phyloP scores from a whole-genome alignment of 2,888 invertebrate species.

The Lasioglossum calceatum region DNA sequence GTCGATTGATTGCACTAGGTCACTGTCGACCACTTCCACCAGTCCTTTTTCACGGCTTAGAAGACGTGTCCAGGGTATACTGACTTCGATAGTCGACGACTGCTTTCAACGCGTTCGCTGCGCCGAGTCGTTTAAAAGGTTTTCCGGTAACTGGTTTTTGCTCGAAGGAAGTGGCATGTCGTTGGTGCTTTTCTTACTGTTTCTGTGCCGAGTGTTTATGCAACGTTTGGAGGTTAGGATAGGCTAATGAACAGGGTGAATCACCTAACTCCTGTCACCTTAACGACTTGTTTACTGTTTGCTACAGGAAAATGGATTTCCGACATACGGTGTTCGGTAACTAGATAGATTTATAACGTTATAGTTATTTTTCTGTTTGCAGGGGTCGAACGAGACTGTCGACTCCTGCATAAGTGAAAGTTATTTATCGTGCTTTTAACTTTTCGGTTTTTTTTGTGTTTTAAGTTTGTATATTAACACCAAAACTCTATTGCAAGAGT shows the following conservation, averaged over 20 bases:
- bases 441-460: background rate
- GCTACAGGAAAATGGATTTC: background rate
- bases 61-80: constrained; percentile 3
- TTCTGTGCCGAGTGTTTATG: background rate
- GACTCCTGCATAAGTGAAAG: background rate
- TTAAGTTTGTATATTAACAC: background rate
- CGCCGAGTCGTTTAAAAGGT: background rate
- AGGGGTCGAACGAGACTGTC: background rate
- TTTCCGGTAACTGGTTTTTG: constrained; percentile 16
- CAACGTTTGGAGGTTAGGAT: background rate
- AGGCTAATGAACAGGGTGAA: background rate
- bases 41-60: constrained; percentile 11
- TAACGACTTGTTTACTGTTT: background rate
- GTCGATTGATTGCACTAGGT: constrained; percentile 72
- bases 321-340: background rate
- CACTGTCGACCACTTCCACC: constrained; percentile 23
- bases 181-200: background rate
- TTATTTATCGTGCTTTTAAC: background rate
- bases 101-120: background rate
- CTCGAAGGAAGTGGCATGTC: constrained; percentile 6
- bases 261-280: background rate
- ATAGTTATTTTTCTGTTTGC: background rate
- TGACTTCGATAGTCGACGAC: background rate
- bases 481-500: background rate
- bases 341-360: background rate